Conservation (phyloP, 2,113 vertebrate genomes). For the Saccopteryx bilineata region DNA sequence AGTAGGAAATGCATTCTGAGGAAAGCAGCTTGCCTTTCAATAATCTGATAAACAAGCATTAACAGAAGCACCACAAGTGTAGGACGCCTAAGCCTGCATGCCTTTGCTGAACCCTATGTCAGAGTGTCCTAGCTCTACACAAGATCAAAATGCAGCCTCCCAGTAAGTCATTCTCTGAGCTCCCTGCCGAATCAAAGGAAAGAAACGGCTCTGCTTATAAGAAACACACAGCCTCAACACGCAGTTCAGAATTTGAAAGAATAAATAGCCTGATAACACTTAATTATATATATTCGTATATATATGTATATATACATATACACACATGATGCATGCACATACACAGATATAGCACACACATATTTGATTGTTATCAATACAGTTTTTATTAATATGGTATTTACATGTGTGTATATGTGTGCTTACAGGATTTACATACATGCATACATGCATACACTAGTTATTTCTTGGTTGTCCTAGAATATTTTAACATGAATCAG, state of each 20-base stretch:
- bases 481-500: not conserved
- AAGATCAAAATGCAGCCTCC: not conserved
- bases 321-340: not conserved
- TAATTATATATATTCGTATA: not conserved
- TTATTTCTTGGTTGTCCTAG: not conserved
- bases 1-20: not conserved
- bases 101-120: conserved; percentile 47
- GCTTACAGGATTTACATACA: not conserved
- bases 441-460: too few relatives aligned
- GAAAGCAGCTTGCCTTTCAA: conserved; percentile 59
- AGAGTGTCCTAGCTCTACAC: not conserved
- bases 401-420: not conserved
- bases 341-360: not conserved
- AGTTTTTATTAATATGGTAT: too few relatives aligned
- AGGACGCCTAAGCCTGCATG: not conserved
- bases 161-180: conserved; percentile 11
- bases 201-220: not conserved
- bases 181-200: not conserved
- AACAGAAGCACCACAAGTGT: not conserved
- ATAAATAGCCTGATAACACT: not conserved
- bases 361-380: not conserved
- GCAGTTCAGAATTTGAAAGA: not conserved
- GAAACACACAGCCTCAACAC: not conserved
- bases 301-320: not conserved
- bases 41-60: conserved; percentile 66